Evolutionary conservation across 2,888 invertebrate genomes (phyloP), one percentile per base, ranked within the genome.

Genomic region (Dolichopus griseipennis): DNA sequence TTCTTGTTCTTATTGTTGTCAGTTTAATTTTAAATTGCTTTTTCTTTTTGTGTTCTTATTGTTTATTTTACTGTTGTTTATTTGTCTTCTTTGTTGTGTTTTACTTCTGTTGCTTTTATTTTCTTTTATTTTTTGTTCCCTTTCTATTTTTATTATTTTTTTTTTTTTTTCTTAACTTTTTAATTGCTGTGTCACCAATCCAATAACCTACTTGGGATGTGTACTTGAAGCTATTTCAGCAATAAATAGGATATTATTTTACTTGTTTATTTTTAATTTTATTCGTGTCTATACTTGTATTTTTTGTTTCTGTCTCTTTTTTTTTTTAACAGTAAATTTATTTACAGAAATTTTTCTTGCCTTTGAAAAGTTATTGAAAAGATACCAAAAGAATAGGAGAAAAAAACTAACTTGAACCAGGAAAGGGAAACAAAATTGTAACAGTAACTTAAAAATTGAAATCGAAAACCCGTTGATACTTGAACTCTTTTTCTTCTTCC

Each of bases 141-240:
- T 18, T 52, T 7, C 18, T 52, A 7, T 18, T 52, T 52, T 6
- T 52, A 1, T 52, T 52, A 43, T 52, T 52, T 52, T 52, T 15
- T 18, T 18, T 52, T 52, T n/a, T 52, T 18, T 52, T 18, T 52
- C 2, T 52, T 52, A 52, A 52, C 52, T 52, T 52, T 52, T 52
- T 52, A 52, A 52, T 52, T 52, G 52, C 52, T 52, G 52, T 52
- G 52, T 52, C 52, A 52, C 52, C 52, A 52, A 52, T 52, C 52
- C 52, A 52, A 52, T 52, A 52, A 52, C 52, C 52, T 52, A 52
- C 52, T 52, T 52, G 52, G 27, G 27, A 52, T 52, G 52, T 52
- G 52, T 52, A 18, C 52, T 52, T 52, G 52, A 52, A 52, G 52
- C 52, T 52, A 52, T 52, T 52, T 52, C 52, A 52, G 52, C 52